Percentiles rank a stretch among this genome's conserved stretches.
Conservation (phyloP, 1,140 invertebrate genomes). For the Neotoxoptera formosana region DNA sequence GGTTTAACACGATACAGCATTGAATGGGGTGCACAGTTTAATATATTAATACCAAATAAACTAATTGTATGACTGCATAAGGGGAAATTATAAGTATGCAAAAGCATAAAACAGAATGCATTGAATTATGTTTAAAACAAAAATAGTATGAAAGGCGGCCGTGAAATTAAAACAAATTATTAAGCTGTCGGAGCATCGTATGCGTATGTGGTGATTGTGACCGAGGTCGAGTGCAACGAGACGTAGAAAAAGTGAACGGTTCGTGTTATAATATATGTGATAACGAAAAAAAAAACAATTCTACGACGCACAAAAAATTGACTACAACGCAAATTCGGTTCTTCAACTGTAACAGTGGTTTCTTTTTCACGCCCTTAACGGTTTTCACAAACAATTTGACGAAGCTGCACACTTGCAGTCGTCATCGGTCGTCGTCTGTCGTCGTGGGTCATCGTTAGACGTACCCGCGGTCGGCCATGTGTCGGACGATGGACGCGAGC, state of each 20-base stretch:
- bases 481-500: constrained; percentile 64
- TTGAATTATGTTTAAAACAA: no score
- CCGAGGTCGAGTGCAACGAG: not conserved
- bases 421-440: no score
- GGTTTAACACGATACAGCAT: no score
- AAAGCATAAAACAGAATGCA: no score
- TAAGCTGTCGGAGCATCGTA: no score
- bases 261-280: not conserved
- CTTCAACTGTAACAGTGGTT: not conserved
- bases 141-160: no score
- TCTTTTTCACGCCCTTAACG: not conserved
- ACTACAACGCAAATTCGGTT: not conserved
- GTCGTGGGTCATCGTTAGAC: not conserved
- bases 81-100: no score
- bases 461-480: constrained; percentile 49
- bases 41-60: no score
- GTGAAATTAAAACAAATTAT: no score
- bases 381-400: not conserved
- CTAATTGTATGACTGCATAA: no score
- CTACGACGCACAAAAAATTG: not conserved
- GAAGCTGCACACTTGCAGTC: not conserved
- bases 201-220: not conserved
- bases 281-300: not conserved
- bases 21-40: no score
- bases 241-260: not conserved